Base-by-base conservation (phyloP, 2,113 vertebrate species). In the Myotis lucifugus region DNA sequence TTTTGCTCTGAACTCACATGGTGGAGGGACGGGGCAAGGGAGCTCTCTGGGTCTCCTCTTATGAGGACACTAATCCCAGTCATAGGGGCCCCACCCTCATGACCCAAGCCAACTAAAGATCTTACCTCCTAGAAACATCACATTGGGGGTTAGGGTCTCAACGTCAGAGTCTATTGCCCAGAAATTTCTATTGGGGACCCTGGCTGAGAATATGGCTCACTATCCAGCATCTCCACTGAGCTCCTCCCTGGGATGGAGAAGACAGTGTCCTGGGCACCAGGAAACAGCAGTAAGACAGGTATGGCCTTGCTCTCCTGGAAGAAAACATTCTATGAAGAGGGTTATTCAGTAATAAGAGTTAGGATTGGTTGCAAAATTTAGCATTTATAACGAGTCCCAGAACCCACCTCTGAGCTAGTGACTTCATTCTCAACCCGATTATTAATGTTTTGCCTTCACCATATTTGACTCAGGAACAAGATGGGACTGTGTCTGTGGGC, bases 171-270 rank as follows among this genome's bases (percentile, higher is more conserved):
- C 70, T 10, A 32, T 48, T 61, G n/a, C 56, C 37, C 1, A 27
- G 64, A 42, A 12, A 2, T 3, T 1, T 23, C 78, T 61, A 2
- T 3, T 0, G 59, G 78, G 25, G 23, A 12, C 0, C 1, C 72
- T n/a, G 40, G 15, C 32, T 0, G 27, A 29, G 4, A 5, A 5
- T 18, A 3, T 15, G 4, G n/a, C 25, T 34, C 72, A 8, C 4
- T 32, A 34, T 29, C 32, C n/a, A 2, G 56, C n/a, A 15, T 29
- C 0, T 29, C 0, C 25, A 23, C 50, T 15, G 42, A 76, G 76
- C 42, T 76, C 29, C 11, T 70, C 8, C 17, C 3, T 0, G 1
- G 25, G n/a, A 67, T 5, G 32, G 18, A 11, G 64, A 0, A n/a
- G 14, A 8, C 78, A 0, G 32, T 7, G 6, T 14, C 27, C 40